Evolutionary conservation across 2,797 vertebrate species (phyloP), one percentile per base, ranked within the genome.

Genomic region (Argya squamiceps): DNA sequence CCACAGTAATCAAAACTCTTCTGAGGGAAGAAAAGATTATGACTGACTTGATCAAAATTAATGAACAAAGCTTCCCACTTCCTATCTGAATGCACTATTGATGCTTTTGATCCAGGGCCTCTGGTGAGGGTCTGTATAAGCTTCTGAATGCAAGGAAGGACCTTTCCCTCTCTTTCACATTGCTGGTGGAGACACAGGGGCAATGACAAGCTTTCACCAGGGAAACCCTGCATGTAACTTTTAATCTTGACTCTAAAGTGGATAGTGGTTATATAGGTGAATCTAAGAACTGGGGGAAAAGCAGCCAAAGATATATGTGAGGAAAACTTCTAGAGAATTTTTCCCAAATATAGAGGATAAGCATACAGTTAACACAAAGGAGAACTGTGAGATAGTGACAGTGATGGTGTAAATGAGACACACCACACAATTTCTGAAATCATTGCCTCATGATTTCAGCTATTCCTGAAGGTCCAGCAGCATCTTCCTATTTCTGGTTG

Each of bases 101-200:
- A 41, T 41, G 15, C 8, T 74, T 77, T 56, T 69, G 47, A 74
- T 11, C 21, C 32, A 16, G 9, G 4, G 12, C 3, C 2, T 65
- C 52, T 80, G 22, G 26, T 79, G 17, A 71, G 8, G 11, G 17
- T 68, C 76, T 39, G 3, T 18, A 32, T 20, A 20, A 41, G 9
- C 8, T 76, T 79, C 74, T 78, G 37, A 23, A 29, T 50, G 11
- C n/a, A 46, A 49, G 19, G 6, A 71, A 15, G 27, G 24, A 43
- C 24, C 7, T 75, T 52, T 56, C 14, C 65, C 14, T 81, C 30
- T 22, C 9, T 55, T 47, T 56, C 30, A 11, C 18, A 6, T 2
- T 6, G 23, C 6, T 3, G 6, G 7, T 34, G 55, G 32, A 44
- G 22, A 70, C 15, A 4, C 0, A 1, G 24, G 10, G 6, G 17